Evolutionary conservation across 2,113 vertebrate species (phyloP), one percentile per base, ranked within the genome.

Genomic region (Archilochus colubris): DNA sequence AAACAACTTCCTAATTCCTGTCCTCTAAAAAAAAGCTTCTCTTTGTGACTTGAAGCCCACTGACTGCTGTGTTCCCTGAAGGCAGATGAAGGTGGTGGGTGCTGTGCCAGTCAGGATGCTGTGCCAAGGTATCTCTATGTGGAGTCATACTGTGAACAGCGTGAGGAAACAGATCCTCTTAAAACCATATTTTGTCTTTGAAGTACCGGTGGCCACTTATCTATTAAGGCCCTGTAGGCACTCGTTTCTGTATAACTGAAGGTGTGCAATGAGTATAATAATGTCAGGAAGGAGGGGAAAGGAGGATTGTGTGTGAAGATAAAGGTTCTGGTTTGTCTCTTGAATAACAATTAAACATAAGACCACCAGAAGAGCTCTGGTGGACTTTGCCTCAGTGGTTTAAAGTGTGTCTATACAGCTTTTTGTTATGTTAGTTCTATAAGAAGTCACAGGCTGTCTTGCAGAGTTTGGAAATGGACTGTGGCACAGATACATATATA

Each of bases 31-130:
- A 51, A n/a, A 69, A 67, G 2, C 24, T 72, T 55, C 6, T 79
- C 4, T 50, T 63, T 76, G 66, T 94, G 58, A 23, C 50, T 10
- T 36, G 21, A 50, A 57, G 7, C 6, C 13, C 3, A 0, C 24
- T 48, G 4, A 27, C 5, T 38, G 9, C 66, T 3, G 1, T n/a
- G 30, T 78, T 78, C 43, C 25, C 24, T 0, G 0, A 46, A n/a
- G 16, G 36, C 43, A 58, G 43, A 3, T 70, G 21, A 0, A 40
- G 15, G 4, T 62, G 66, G 10, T 59, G n/a, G 18, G 43, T 93
- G 24, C 59, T 50, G 16, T 50, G 22, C 31, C 6, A 20, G n/a
- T 17, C 40, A 40, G 40, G 11, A 40, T 13, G 40, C 66, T 66
- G 36, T 50, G 19, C 23, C 28, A 54, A 1, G 0, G 2, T 69